Evolutionary conservation across 2,888 invertebrate genomes (phyloP).

Genomic region (Drosophila aldrichi): DNA sequence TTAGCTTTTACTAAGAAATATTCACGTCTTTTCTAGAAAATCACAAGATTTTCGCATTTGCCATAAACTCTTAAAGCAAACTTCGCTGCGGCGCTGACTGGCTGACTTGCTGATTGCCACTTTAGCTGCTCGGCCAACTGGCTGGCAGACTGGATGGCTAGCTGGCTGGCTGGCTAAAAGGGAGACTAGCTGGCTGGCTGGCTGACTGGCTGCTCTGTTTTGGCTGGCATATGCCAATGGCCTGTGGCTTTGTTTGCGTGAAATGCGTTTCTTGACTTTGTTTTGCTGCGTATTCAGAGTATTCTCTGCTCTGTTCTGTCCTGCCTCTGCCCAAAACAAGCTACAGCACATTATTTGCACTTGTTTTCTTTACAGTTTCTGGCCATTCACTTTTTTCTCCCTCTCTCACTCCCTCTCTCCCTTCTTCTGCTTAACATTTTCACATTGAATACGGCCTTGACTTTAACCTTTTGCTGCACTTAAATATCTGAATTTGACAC

Average conservation of each 20-base stretch:
- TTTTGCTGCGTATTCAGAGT: slow-evolving; percentile 33
- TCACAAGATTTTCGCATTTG: not conserved
- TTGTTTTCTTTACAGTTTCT: slow-evolving; percentile 29
- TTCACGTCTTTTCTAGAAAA: not conserved
- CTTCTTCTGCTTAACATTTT: not conserved
- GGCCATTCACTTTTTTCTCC: slow-evolving; percentile 12
- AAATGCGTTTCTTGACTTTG: slow-evolving; percentile 60
- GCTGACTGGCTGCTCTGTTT: not conserved
- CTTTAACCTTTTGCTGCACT: slow-evolving; percentile 28
- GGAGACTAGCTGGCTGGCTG: slow-evolving; percentile 9
- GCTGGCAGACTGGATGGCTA: slow-evolving; percentile 12
- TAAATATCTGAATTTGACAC: not conserved
- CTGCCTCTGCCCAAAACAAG: not conserved
- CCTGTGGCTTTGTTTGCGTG: slow-evolving; percentile 74
- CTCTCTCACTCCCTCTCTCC: no score
- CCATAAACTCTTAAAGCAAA: slow-evolving; percentile 24
- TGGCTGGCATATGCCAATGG: slow-evolving; percentile 64
- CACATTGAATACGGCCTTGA: slow-evolving; percentile 36
- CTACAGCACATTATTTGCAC: slow-evolving; percentile 28
- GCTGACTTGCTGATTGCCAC: slow-evolving; percentile 43
- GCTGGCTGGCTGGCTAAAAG: not conserved
- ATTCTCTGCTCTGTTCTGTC: not conserved
- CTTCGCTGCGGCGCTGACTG: slow-evolving; percentile 31
- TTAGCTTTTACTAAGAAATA: not conserved
- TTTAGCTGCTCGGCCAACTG: slow-evolving; percentile 33